Evolutionary conservation across 1,140 invertebrate genomes (phyloP).

Genomic region (Lethrus apterus): DNA sequence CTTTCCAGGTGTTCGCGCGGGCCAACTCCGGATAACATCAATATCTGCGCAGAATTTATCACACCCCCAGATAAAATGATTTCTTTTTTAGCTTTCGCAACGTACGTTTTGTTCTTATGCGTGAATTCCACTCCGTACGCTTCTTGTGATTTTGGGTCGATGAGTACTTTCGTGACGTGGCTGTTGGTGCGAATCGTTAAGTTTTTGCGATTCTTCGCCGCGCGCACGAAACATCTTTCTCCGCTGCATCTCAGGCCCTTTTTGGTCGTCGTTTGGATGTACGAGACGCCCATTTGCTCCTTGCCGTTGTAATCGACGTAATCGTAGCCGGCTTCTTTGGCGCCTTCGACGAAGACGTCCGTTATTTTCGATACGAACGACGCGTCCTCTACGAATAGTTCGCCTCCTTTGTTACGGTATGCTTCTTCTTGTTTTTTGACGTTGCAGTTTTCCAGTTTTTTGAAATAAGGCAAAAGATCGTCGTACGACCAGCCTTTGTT

Average conservation of each 20-base stretch:
- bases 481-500: slow-evolving; percentile 89
- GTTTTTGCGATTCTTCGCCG: slow-evolving; percentile 69
- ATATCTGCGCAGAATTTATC: slow-evolving; percentile 79
- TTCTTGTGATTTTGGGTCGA: slow-evolving; percentile 65
- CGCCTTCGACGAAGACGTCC: slow-evolving; percentile 32
- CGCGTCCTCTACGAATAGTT: slow-evolving; percentile 50
- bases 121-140: slow-evolving; percentile 77
- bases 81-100: slow-evolving; percentile 70
- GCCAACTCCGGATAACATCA: slow-evolving; percentile 75
- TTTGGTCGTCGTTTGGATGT: slow-evolving; percentile 18
- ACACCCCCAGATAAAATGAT: slow-evolving; percentile 78
- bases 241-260: slow-evolving; percentile 69
- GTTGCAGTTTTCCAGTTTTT: slow-evolving; percentile 76
- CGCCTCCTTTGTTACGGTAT: slow-evolving; percentile 37
- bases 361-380: slow-evolving; percentile 55
- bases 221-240: slow-evolving; percentile 77
- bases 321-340: slow-evolving; percentile 40
- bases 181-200: slow-evolving; percentile 75
- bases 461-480: slow-evolving; percentile 83
- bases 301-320: slow-evolving; percentile 48
- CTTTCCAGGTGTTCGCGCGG: slow-evolving; percentile 51
- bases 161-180: slow-evolving; percentile 71
- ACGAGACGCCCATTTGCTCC: slow-evolving; percentile 28
- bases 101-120: slow-evolving; percentile 57
- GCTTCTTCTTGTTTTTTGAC: slow-evolving; percentile 42